These are phyloP conservation scores for Nowickia ferox DNA, from an alignment of 2,888 invertebrate species.

Conservation along the genomic window DNA sequence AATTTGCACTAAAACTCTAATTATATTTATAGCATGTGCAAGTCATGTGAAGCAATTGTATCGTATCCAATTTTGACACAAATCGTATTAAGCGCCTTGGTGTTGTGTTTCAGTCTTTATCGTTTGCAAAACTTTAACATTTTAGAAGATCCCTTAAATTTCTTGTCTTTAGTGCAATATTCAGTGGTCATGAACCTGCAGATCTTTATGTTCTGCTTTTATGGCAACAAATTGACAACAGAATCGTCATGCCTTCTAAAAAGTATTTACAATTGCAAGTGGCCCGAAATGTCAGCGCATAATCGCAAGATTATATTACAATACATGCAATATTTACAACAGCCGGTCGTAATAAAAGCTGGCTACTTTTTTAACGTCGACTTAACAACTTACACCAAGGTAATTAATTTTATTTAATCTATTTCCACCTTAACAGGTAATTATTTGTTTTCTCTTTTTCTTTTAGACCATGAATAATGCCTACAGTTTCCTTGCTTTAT, in stretches of 20 bases:
- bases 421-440: background rate
- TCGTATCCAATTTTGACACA: slow-evolving; percentile 77
- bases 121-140: slow-evolving; percentile 75
- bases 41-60: slow-evolving; percentile 75
- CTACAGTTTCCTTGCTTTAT: slow-evolving; percentile 79
- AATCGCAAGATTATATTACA: slow-evolving; percentile 76
- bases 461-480: slow-evolving; percentile 80
- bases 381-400: slow-evolving; percentile 79
- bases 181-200: slow-evolving; percentile 76
- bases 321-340: slow-evolving; percentile 79
- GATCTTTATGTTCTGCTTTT: slow-evolving; percentile 80
- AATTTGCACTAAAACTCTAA: background rate
- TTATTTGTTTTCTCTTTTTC: slow-evolving; percentile 12
- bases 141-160: slow-evolving; percentile 71
- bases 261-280: slow-evolving; percentile 77
- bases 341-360: slow-evolving; percentile 77
- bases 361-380: slow-evolving; percentile 79
- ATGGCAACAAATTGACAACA: slow-evolving; percentile 78
- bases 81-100: slow-evolving; percentile 77
- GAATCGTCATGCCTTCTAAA: slow-evolving; percentile 75
- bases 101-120: slow-evolving; percentile 79
- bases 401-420: slow-evolving; percentile 47
- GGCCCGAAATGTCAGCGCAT: slow-evolving; percentile 75
- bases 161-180: slow-evolving; percentile 74
- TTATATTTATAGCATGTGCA: slow-evolving; percentile 47